A percentile compares a stretch with the other conserved stretches of the same genome.
Evolutionary conservation across 1,140 invertebrate genomes (phyloP).

Genomic region (Colletes latitarsis): DNA sequence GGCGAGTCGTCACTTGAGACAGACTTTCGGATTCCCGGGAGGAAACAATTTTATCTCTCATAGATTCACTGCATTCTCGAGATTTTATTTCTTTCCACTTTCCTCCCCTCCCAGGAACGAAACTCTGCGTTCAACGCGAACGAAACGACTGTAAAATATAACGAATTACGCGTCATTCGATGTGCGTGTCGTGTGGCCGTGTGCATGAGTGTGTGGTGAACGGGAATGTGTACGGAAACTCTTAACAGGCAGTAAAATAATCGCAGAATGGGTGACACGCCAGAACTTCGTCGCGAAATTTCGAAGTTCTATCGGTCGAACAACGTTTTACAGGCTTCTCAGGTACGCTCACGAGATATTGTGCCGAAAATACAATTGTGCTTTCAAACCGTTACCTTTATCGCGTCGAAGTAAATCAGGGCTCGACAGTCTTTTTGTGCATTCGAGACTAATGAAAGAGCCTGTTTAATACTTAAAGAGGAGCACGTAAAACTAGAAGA

Average conservation of each 20-base stretch:
- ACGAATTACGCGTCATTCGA: neutral
- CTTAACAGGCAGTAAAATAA: slow-evolving; percentile 27
- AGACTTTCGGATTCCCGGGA: neutral
- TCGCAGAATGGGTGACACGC: slow-evolving; percentile 29
- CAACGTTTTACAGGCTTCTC: slow-evolving; percentile 46
- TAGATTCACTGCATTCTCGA: no score
- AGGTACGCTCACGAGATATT: slow-evolving; percentile 61
- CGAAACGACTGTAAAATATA: neutral
- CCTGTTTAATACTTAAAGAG: slow-evolving; percentile 13
- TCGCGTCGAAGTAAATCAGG: slow-evolving; percentile 28
- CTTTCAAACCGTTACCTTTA: slow-evolving; percentile 26
- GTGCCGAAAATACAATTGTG: slow-evolving; percentile 59
- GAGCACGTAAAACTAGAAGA: slow-evolving; percentile 3
- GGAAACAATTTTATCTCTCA: neutral
- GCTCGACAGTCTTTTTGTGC: slow-evolving; percentile 20
- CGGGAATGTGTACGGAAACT: slow-evolving; percentile 55
- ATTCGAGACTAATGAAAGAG: slow-evolving; percentile 30
- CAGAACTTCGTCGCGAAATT: slow-evolving; percentile 9
- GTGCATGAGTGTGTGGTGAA: neutral
- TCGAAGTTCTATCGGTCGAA: slow-evolving; percentile 1
- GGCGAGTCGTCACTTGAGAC: neutral
- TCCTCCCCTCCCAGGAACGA: neutral
- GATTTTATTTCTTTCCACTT: neutral
- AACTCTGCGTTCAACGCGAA: neutral
- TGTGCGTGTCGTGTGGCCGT: slow-evolving; percentile 1